A percentile compares a stretch with the other conserved stretches of the same genome.
Evolutionary conservation across 2,888 invertebrate genomes (phyloP).

Genomic region (Xestia xanthographa): DNA sequence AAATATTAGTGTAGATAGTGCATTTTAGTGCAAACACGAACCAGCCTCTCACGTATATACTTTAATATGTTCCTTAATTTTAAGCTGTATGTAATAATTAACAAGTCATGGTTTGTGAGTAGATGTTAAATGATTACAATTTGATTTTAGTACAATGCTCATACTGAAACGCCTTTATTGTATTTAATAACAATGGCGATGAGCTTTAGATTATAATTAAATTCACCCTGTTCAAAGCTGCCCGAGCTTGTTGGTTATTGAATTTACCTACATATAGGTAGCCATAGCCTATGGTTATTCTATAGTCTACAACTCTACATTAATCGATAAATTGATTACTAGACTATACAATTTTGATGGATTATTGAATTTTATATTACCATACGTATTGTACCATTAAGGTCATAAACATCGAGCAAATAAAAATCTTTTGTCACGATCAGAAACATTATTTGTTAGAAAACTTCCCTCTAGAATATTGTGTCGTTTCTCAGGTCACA

Average conservation of each 20-base stretch:
- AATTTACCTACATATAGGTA: conserved; percentile 6
- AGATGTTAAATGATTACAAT: not conserved
- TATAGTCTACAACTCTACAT: not conserved
- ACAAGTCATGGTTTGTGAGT: not conserved
- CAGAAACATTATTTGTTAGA: conserved; percentile 28
- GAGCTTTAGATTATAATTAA: conserved; percentile 19
- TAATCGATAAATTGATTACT: conserved; percentile 3
- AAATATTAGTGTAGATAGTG: no score
- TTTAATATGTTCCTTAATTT: not conserved
- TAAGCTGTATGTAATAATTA: not conserved
- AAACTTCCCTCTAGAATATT: conserved; percentile 46
- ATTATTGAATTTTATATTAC: no score
- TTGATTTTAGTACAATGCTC: not conserved
- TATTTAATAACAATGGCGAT: conserved; percentile 10
- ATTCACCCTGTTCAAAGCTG: conserved; percentile 9
- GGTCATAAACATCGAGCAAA: not conserved
- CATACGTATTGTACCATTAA: not conserved
- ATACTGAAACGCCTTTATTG: not conserved
- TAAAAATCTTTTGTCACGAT: conserved; percentile 16
- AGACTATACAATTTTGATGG: not conserved
- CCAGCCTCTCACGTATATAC: no score
- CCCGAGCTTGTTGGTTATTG: conserved; percentile 8
- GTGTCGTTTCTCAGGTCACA: conserved; percentile 42
- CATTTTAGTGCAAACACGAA: no score
- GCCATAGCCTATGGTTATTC: not conserved